Evolutionary conservation across 1,140 invertebrate genomes (phyloP).

Genomic region (Meloidogyne hapla): DNA sequence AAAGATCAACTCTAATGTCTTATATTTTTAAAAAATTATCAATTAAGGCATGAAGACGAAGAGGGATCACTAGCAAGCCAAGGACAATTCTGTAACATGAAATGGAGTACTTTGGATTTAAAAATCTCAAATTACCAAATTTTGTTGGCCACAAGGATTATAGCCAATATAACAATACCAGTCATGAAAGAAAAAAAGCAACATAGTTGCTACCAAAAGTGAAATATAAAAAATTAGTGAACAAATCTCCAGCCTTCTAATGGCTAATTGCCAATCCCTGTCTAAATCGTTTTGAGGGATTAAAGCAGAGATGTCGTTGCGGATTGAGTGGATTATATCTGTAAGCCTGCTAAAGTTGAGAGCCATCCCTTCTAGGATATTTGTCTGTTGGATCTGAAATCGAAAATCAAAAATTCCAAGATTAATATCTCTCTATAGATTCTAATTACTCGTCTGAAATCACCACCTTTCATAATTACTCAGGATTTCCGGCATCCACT

Average conservation of each 20-base stretch:
- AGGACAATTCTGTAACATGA: constrained; percentile 21
- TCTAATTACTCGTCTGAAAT: too few relatives aligned
- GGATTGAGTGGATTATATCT: constrained; percentile 30
- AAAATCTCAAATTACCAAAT: constrained; percentile 52
- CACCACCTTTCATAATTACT: too few relatives aligned
- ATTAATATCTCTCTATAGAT: too few relatives aligned
- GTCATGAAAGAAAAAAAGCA: constrained; percentile 63
- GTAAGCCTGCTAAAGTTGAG: constrained; percentile 46
- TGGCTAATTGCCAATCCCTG: constrained; percentile 60
- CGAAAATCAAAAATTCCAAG: too few relatives aligned
- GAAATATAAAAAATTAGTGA: constrained; percentile 59
- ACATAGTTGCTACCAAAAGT: constrained; percentile 58
- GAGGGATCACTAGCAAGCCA: constrained; percentile 27
- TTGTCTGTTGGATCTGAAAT: not conserved
- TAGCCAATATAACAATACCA: constrained; percentile 62
- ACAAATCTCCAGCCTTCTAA: constrained; percentile 56
- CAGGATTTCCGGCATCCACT: not conserved
- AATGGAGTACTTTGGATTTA: constrained; percentile 18
- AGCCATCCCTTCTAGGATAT: constrained; percentile 53
- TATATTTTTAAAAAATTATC: not conserved
- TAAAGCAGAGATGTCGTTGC: constrained; percentile 17
- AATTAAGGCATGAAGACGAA: constrained; percentile 12
- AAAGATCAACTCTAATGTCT: too few relatives aligned
- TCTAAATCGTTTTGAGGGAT: constrained; percentile 53
- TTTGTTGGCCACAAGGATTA: constrained; percentile 57